phyloP scores from a whole-genome alignment of 2,888 invertebrate species.

The Nomada hirtipes region DNA sequence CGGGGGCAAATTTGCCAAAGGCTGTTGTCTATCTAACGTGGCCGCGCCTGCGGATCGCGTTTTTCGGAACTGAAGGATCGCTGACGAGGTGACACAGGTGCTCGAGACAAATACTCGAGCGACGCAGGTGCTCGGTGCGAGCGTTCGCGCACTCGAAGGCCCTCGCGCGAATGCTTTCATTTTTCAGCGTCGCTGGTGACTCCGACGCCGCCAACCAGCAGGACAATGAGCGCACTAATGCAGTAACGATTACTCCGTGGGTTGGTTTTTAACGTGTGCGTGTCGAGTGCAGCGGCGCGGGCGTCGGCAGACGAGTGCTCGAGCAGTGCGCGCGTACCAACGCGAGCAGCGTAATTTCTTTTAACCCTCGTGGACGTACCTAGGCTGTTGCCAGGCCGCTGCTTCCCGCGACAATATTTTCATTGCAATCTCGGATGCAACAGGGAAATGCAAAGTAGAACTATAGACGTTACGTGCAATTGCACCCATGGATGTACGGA shows the following conservation, averaged over 20 bases:
- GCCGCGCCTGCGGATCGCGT: slow-evolving; percentile 13
- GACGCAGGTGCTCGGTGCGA: slow-evolving; percentile 57
- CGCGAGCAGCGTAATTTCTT: slow-evolving; percentile 33
- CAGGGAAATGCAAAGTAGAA: not conserved
- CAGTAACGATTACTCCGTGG: slow-evolving; percentile 66
- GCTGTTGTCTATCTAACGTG: not conserved
- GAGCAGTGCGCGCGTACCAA: slow-evolving; percentile 6
- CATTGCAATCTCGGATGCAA: not conserved
- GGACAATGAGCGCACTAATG: slow-evolving; percentile 65
- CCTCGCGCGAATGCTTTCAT: slow-evolving; percentile 67
- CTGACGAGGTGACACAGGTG: slow-evolving; percentile 45
- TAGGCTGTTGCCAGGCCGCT: not conserved
- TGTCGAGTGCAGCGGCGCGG: slow-evolving; percentile 2
- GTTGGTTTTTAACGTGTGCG: slow-evolving; percentile 44
- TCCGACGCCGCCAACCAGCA: slow-evolving; percentile 29
- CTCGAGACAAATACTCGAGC: slow-evolving; percentile 70
- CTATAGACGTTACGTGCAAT: not conserved
- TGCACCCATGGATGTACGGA: too few relatives aligned
- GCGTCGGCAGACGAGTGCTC: slow-evolving; percentile 7
- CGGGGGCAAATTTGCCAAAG: not conserved
- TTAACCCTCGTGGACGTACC: not conserved
- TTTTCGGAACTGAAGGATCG: slow-evolving; percentile 57
- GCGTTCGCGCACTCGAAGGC: slow-evolving; percentile 63
- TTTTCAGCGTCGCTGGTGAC: slow-evolving; percentile 41
- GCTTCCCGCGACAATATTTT: not conserved